Evolutionary conservation across 2,113 vertebrate species (phyloP), one percentile per base, ranked within the genome.

Genomic region (Elachura formosa): DNA sequence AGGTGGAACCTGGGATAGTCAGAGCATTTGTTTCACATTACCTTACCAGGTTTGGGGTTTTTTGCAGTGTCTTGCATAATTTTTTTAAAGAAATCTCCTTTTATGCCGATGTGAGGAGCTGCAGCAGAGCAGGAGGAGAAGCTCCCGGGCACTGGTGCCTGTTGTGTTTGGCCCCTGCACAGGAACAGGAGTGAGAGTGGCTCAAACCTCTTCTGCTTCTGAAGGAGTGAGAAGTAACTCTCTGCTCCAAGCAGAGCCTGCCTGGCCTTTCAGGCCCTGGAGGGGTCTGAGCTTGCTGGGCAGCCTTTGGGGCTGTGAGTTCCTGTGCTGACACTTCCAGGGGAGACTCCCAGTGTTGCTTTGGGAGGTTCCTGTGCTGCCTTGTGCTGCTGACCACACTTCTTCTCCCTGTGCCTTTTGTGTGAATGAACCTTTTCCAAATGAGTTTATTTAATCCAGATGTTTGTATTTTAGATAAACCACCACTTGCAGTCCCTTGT

Each of bases 211-310:
- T 51, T 26, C 20, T 3, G 1, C 66, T 26, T 11, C 49, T 4
- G 20, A 1, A 13, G 36, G 20, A n/a, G 55, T 1, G 3, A 51
- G 49, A 4, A 18, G 2, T 2, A 1, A 2, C 0, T 0, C 49
- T 23, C 8, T 24, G 14, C 61, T 72, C 26, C 69, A 18, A 11
- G 2, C 2, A 23, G 26, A 59, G 26, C 1, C 5, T 54, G 66
- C 34, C 51, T 25, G 34, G 17, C 31, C 71, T 20, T 3, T 2
- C 15, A 29, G 48, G 55, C 46, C 84, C 4, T 0, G 14, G 14
- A 15, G 52, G 55, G 16, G 0, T 45, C 48, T 38, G 56, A 43
- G 66, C 62, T 10, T 2, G 3, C 33, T 4, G 78, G 33, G 20
- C 14, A 5, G 25, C 61, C 75, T 10, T 5, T 9, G 24, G 8